phyloP scores from a whole-genome alignment of 1,140 invertebrate genomes.

The Oscheius sp. region DNA sequence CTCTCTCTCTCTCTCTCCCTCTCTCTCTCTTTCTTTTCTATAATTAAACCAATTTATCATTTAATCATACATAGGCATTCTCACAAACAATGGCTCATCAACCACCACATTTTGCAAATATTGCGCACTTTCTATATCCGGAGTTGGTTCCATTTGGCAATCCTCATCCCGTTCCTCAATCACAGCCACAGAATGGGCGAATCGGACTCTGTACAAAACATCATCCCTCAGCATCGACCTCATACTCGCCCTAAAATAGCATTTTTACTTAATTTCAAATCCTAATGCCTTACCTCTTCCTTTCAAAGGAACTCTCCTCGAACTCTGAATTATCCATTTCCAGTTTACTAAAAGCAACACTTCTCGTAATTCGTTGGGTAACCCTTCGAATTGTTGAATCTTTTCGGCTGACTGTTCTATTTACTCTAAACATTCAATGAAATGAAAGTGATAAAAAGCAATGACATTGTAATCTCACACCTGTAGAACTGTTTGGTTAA shows the following conservation, averaged over 20 bases:
- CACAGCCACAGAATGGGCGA: conserved; percentile 9
- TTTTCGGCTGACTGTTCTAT: conserved; percentile 4
- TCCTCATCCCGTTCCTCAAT: neutral
- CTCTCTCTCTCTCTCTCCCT: no score
- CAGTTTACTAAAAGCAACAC: conserved; percentile 30
- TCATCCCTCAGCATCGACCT: conserved; percentile 9
- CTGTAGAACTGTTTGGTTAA: conserved; percentile 25
- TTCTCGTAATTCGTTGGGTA: conserved; percentile 12
- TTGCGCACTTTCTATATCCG: conserved; percentile 3
- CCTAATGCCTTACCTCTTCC: neutral
- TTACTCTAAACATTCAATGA: no score
- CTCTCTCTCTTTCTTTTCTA: no score
- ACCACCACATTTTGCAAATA: conserved; percentile 1
- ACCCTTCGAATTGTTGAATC: conserved; percentile 22
- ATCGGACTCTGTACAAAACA: conserved; percentile 24
- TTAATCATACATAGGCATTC: neutral
- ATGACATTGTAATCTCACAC: neutral
- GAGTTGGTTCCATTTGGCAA: neutral
- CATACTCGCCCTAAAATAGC: conserved; percentile 5
- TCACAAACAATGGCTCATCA: neutral
- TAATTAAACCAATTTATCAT: no score
- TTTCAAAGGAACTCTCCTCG: conserved; percentile 2
- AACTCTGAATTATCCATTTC: conserved; percentile 34
- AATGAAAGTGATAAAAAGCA: neutral
- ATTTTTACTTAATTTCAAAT: neutral